Evolutionary conservation across 2,888 invertebrate species (phyloP).

Genomic region (Coelogynopora nodosa): DNA sequence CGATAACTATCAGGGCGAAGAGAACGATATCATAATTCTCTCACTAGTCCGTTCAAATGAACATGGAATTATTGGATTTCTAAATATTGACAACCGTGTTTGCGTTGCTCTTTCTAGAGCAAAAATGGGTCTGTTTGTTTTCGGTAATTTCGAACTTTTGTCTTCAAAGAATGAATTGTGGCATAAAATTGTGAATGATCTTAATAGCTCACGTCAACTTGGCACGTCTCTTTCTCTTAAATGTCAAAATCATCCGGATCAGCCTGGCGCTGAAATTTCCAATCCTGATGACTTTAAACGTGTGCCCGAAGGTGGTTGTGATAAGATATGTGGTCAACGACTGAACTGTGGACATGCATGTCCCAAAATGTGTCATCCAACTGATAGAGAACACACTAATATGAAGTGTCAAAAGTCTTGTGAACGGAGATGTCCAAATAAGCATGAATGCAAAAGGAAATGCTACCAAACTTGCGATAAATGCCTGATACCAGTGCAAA

Average conservation of each 20-base stretch:
- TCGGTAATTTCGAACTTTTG: slow-evolving; percentile 55
- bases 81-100: slow-evolving; percentile 69
- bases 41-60: slow-evolving; percentile 59
- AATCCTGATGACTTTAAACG: slow-evolving; percentile 49
- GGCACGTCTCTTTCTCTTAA: slow-evolving; percentile 43
- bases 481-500: slow-evolving; percentile 39
- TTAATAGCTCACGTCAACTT: slow-evolving; percentile 60
- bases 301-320: slow-evolving; percentile 66
- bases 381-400: slow-evolving; percentile 65
- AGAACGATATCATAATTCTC: slow-evolving; percentile 59
- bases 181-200: slow-evolving; percentile 49
- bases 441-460: slow-evolving; percentile 36
- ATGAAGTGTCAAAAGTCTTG: slow-evolving; percentile 56
- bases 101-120: slow-evolving; percentile 77
- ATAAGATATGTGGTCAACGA: slow-evolving; percentile 64
- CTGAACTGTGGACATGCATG: slow-evolving; percentile 69
- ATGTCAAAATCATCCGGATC: slow-evolving; percentile 49
- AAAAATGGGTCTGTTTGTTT: slow-evolving; percentile 56
- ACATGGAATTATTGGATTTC: slow-evolving; percentile 55
- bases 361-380: slow-evolving; percentile 66
- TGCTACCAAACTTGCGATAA: slow-evolving; percentile 33
- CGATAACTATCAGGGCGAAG: slow-evolving; percentile 78
- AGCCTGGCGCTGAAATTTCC: slow-evolving; percentile 42
- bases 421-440: slow-evolving; percentile 49
- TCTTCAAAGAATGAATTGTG: slow-evolving; percentile 51